Evolutionary conservation across 1,140 invertebrate species (phyloP).

Genomic region (Pseudoatta argentina): DNA sequence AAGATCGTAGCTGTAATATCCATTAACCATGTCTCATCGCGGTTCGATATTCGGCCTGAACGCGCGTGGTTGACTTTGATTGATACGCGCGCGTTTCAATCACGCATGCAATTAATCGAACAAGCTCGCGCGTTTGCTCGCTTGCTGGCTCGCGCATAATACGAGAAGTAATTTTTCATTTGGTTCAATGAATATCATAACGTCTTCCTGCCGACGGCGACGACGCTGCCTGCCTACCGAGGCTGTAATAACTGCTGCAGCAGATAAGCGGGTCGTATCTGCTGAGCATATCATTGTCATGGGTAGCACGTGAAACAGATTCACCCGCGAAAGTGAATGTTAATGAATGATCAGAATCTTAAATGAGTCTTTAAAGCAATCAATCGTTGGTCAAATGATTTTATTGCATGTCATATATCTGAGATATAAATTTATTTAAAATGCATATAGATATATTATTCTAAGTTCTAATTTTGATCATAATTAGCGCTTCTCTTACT

Average conservation of each 20-base stretch:
- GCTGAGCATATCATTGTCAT: slow-evolving; percentile 26
- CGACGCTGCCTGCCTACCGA: slow-evolving; percentile 28
- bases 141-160: slow-evolving; percentile 32
- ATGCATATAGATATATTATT: too few species aligned
- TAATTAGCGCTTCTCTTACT: too few species aligned
- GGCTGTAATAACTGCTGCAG: slow-evolving; percentile 18
- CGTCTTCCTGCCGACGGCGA: slow-evolving; percentile 45
- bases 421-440: too few species aligned
- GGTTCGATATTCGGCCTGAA: slow-evolving; percentile 33
- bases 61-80: slow-evolving; percentile 40
- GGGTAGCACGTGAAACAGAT: slow-evolving; percentile 29
- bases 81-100: slow-evolving; percentile 60
- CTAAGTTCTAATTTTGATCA: too few species aligned
- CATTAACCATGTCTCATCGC: slow-evolving; percentile 31
- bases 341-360: background rate
- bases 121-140: slow-evolving; percentile 19
- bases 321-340: background rate
- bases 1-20: slow-evolving; percentile 17
- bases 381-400: background rate
- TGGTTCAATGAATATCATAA: slow-evolving; percentile 55
- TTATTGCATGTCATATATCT: background rate
- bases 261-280: slow-evolving; percentile 32
- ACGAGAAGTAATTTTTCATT: slow-evolving; percentile 57
- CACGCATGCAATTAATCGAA: slow-evolving; percentile 50
- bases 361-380: background rate